Percentiles rank a stretch among this genome's conserved stretches.
Conservation (phyloP, 2,113 vertebrate species). For the Anarhynchus alexandrinus region DNA sequence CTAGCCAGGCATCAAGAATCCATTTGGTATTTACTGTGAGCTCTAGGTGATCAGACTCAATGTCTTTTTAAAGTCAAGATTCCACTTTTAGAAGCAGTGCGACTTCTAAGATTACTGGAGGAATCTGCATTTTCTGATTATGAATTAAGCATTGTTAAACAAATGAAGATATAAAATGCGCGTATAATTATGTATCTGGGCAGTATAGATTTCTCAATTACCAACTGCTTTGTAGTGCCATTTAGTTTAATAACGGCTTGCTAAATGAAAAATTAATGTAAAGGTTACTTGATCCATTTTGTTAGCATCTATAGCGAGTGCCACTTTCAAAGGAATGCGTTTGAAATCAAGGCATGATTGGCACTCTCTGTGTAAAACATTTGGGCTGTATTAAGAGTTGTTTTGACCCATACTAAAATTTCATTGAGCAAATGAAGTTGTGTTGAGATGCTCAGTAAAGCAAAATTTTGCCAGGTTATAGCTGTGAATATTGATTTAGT, state of each 20-base stretch:
- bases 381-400: too few relatives aligned
- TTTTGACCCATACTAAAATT: not conserved
- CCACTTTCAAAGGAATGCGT: not conserved
- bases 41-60: not conserved
- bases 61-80: not conserved
- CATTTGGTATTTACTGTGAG: not conserved
- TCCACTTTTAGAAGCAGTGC: not conserved
- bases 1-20: not conserved
- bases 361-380: not conserved
- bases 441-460: not conserved
- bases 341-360: not conserved
- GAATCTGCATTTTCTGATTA: not conserved
- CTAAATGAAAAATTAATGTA: constrained; percentile 42
- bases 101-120: not conserved
- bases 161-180: not conserved
- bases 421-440: constrained; percentile 18
- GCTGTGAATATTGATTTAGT: not conserved
- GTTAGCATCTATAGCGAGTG: not conserved
- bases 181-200: not conserved
- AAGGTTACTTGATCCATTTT: constrained; percentile 7
- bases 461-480: not conserved
- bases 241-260: constrained; percentile 45
- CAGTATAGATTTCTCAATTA: constrained; percentile 54
- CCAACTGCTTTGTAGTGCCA: not conserved
- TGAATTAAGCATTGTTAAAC: not conserved